A percentile compares a stretch with the other conserved stretches of the same genome.
These are phyloP conservation scores for Beroe forskalii DNA, from an alignment of 37 sponge, comb jelly and placozoan genomes.

Conservation along the genomic window DNA sequence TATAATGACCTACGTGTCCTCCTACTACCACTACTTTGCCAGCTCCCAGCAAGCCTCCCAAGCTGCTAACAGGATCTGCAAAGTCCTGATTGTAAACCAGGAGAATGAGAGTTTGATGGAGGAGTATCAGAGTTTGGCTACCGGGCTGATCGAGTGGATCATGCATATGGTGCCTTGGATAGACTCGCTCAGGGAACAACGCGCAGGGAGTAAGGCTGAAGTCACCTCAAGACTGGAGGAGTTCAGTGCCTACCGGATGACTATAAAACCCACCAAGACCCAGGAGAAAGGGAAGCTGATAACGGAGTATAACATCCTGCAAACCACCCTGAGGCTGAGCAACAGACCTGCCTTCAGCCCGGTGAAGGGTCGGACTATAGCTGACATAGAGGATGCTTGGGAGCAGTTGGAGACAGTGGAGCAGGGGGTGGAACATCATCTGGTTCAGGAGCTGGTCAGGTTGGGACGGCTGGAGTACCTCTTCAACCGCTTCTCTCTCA, in stretches of 20 bases:
- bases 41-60: conserved; percentile 84
- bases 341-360: conserved; percentile 92
- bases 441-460: conserved; percentile 85
- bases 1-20: conserved; percentile 98
- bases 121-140: conserved; percentile 87
- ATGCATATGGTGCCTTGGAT: conserved; percentile 81
- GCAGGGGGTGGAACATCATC: conserved; percentile 86
- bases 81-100: conserved; percentile 87
- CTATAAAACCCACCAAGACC: conserved; percentile 90
- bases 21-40: conserved; percentile 97
- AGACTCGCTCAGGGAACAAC: conserved; percentile 43
- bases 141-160: conserved; percentile 92
- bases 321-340: conserved; percentile 92
- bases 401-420: conserved; percentile 81
- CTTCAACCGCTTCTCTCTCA: conserved; percentile 81
- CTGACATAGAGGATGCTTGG: conserved; percentile 90
- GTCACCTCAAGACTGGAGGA: conserved; percentile 75
- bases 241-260: conserved; percentile 82
- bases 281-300: conserved; percentile 90
- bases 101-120: conserved; percentile 95
- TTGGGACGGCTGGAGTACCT: conserved; percentile 88
- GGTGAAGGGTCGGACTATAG: conserved; percentile 83
- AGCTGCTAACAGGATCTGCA: conserved; percentile 96
- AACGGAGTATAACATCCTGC: conserved; percentile 90
- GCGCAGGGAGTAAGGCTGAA: conserved; percentile 17